Evolutionary conservation across 2,888 invertebrate species (phyloP), one percentile per base, ranked within the genome.

Genomic region (Leucophenga maculata): DNA sequence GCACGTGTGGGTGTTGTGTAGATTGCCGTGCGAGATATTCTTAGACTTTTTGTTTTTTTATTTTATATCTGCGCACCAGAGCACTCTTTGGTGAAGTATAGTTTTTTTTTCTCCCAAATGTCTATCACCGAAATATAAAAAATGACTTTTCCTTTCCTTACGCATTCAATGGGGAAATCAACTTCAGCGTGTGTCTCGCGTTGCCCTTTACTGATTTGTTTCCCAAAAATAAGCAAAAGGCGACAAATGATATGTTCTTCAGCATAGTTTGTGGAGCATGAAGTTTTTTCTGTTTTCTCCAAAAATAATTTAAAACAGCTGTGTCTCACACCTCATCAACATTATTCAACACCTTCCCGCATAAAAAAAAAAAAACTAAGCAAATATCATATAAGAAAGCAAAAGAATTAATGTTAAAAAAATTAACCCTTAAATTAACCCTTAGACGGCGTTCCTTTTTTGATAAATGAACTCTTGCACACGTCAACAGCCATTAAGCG

Each of bases 371-470:
- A n/a, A n/a, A n/a, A 11, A 39, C 9, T 39, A 39, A 39, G 11
- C 39, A 39, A 39, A 39, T 6, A 60, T 39, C 3, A 62, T 48
- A 32, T 6, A 32, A 32, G 16, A 26, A 57, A 39, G 13, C 8
- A 67, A 57, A 16, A 32, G 18, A 67, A 55, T 55, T 50, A 50
- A 60, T 48, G 39, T 13, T 50, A 6, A 68, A 67, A 55, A 55
- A 48, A 48, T 20, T 31, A 62, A 67, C 55, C 66, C 66, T 31
- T 26, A 44, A 39, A 60, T 52, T 59, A 59, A 75, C 74, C 71
- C 74, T 70, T 72, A 26, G 26, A 3, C 26, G 26, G 26, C 26
- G 4, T 26, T 2, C n/a, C 59, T 26, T 16, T n/a, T 14, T 20
- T 52, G 65, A 65, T 18, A 65, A 55, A 54, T 55, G 71, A 22